Evolutionary conservation across 2,797 vertebrate species (phyloP).

Genomic region (Nannoperca australis): DNA sequence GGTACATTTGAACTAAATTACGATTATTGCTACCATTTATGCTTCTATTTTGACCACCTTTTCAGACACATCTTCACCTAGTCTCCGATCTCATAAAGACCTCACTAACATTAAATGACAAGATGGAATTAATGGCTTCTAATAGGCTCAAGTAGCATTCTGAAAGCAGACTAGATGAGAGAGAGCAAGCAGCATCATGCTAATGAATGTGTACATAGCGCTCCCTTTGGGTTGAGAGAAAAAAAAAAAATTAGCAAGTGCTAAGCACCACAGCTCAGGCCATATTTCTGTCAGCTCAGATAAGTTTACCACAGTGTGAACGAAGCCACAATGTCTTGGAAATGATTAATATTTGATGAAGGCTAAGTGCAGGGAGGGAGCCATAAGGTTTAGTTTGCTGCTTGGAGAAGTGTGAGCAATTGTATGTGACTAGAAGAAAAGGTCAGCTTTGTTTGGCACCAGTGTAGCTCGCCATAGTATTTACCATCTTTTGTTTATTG

Average conservation of each 20-base stretch:
- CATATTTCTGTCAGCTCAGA: slow-evolving; percentile 62
- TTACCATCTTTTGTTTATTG: slow-evolving; percentile 21
- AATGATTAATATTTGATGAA: slow-evolving; percentile 77
- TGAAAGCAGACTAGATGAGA: slow-evolving; percentile 47
- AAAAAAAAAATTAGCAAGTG: slow-evolving; percentile 35
- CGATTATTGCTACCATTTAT: not conserved
- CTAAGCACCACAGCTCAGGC: slow-evolving; percentile 59
- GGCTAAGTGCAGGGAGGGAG: slow-evolving; percentile 70
- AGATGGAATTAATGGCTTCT: slow-evolving; percentile 54
- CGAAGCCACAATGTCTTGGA: slow-evolving; percentile 58
- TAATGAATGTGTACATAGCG: slow-evolving; percentile 71
- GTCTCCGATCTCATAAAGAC: slow-evolving; percentile 30
- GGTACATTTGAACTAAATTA: not conserved
- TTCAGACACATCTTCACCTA: slow-evolving; percentile 20
- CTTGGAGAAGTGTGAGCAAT: slow-evolving; percentile 61
- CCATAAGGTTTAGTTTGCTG: slow-evolving; percentile 52
- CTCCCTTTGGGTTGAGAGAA: slow-evolving; percentile 53
- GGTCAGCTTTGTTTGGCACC: slow-evolving; percentile 71
- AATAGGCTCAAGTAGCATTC: slow-evolving; percentile 48
- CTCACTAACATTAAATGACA: slow-evolving; percentile 56
- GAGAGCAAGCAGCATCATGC: slow-evolving; percentile 33
- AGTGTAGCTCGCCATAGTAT: slow-evolving; percentile 45
- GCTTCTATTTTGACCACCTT: not conserved
- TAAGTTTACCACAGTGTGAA: slow-evolving; percentile 60
- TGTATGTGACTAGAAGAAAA: slow-evolving; percentile 63